Conservation (phyloP, 1,140 invertebrate species). For the Anagrus nilaparvatae region DNA sequence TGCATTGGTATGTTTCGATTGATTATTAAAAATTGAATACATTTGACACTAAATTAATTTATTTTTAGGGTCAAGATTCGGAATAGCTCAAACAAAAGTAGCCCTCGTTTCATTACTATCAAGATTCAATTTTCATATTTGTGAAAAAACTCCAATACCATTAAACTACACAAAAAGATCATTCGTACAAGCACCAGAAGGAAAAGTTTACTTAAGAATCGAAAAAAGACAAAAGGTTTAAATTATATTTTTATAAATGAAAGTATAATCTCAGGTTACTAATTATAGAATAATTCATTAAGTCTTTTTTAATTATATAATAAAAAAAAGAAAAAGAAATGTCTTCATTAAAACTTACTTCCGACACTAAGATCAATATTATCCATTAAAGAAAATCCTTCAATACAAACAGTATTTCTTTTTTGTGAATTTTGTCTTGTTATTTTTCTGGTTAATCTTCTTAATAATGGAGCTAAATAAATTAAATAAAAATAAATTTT, state of each 20-base stretch:
- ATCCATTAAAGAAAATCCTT: slow-evolving; percentile 21
- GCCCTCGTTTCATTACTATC: slow-evolving; percentile 34
- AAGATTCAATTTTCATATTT: slow-evolving; percentile 7
- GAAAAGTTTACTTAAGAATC: slow-evolving; percentile 1
- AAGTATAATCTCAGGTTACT: no score
- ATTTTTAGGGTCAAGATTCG: slow-evolving; percentile 31
- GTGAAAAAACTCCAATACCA: slow-evolving; percentile 8
- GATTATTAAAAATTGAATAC: neutral
- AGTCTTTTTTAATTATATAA: no score
- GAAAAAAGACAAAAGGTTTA: neutral
- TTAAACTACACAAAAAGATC: neutral
- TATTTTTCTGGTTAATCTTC: slow-evolving; percentile 26
- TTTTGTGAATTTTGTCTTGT: slow-evolving; percentile 23
- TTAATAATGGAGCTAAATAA: slow-evolving; percentile 30
- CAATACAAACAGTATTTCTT: slow-evolving; percentile 28
- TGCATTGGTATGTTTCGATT: slow-evolving; percentile 40
- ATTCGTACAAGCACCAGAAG: neutral
- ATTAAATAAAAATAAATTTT: slow-evolving; percentile 18
- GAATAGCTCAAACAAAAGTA: slow-evolving; percentile 37
- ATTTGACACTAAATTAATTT: neutral
- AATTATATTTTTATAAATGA: no score
- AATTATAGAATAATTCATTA: no score
- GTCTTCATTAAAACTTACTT: slow-evolving; percentile 30
- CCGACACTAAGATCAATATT: slow-evolving; percentile 22
- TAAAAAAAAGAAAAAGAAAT: slow-evolving; percentile 2